phyloP scores from a whole-genome alignment of 2,113 vertebrate species.

The Todiramphus saurophagus region DNA sequence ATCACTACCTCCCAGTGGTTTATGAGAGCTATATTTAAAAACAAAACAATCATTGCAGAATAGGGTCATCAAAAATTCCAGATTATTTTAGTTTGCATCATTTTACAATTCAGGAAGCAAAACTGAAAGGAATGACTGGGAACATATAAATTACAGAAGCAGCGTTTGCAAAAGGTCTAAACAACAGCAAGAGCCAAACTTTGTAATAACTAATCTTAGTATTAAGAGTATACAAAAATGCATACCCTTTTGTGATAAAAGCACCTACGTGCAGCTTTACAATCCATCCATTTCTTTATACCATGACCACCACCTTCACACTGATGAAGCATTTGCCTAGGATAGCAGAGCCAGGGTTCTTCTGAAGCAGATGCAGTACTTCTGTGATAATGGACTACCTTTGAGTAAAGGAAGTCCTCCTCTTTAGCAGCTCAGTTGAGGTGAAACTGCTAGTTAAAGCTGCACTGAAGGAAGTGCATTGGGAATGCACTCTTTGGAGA shows the following conservation, averaged over 20 bases:
- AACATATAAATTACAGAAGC: not conserved
- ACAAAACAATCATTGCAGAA: not conserved
- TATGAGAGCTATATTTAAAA: not conserved
- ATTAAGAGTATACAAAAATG: not conserved
- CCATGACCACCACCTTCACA: not conserved
- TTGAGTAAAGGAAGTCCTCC: not conserved
- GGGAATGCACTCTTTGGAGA: not conserved
- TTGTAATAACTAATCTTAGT: not conserved
- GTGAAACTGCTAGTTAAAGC: not conserved
- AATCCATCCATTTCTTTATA: not conserved
- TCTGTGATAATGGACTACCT: not conserved
- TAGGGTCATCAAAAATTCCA: not conserved
- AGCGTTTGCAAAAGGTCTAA: not conserved
- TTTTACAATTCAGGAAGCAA: not conserved
- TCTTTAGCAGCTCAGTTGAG: not conserved
- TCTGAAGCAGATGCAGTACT: not conserved
- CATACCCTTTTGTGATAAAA: not conserved
- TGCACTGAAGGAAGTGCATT: fast-evolving
- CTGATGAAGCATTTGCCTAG: not conserved
- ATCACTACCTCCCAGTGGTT: not conserved
- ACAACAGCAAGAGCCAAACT: not conserved
- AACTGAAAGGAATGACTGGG: not conserved
- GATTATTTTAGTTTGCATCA: not conserved
- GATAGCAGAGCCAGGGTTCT: not conserved
- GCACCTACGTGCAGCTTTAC: not conserved